phyloP scores from a whole-genome alignment of 2,888 invertebrate species.

The Exephanes ischioxanthus region DNA sequence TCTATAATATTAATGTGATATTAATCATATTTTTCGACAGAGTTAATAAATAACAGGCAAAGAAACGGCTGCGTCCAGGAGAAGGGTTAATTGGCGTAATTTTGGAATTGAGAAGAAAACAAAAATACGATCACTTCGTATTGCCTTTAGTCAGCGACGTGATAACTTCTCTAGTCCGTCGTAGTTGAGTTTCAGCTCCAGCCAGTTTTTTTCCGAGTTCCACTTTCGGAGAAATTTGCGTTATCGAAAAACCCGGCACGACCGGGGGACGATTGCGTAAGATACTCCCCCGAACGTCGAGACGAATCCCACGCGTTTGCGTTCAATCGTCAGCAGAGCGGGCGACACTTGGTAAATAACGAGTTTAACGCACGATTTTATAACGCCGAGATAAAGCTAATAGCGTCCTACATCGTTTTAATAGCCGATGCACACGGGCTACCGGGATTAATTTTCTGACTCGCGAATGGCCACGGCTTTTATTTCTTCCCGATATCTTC shows the following conservation, averaged over 20 bases:
- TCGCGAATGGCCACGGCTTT: background rate
- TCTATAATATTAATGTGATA: too few relatives aligned
- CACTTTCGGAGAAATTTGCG: slow-evolving; percentile 15
- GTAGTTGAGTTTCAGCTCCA: background rate
- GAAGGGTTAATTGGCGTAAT: too few relatives aligned
- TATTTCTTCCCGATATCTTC: background rate
- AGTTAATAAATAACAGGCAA: background rate
- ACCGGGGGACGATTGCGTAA: slow-evolving; percentile 32
- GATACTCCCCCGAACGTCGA: slow-evolving; percentile 22
- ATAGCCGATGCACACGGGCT: slow-evolving; percentile 7
- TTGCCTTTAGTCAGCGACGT: background rate
- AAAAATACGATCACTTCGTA: background rate
- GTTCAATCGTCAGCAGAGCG: background rate
- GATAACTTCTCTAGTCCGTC: background rate
- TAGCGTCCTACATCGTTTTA: slow-evolving; percentile 42
- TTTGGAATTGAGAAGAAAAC: background rate
- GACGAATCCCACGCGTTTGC: slow-evolving; percentile 25
- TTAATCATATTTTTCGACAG: background rate
- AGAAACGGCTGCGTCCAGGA: background rate
- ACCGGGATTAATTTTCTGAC: slow-evolving; percentile 20
- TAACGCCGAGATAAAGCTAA: slow-evolving; percentile 39
- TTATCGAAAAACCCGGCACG: slow-evolving; percentile 20
- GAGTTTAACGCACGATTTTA: slow-evolving; percentile 40
- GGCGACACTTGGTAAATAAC: slow-evolving; percentile 39
- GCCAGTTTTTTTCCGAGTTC: background rate